These are phyloP conservation scores for Bryconaethiops microstoma DNA, from an alignment of 2,797 vertebrate species.

Conservation along the genomic window DNA sequence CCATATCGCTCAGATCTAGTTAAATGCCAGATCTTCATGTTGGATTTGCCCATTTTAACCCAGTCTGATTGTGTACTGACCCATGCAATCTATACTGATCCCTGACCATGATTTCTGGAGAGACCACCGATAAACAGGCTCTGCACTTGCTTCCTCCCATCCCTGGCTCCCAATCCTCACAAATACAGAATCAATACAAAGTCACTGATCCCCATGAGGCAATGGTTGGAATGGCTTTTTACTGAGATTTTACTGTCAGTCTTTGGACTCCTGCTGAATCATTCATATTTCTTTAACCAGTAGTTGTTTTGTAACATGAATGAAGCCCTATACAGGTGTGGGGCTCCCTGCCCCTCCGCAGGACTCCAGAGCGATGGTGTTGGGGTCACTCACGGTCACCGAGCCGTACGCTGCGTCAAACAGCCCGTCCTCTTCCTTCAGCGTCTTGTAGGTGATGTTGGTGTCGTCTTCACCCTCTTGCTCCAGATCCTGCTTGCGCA, in stretches of 20 bases:
- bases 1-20: too few species aligned
- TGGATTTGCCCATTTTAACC: neutral
- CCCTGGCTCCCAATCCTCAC: neutral
- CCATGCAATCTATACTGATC: neutral
- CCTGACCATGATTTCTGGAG: neutral
- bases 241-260: neutral
- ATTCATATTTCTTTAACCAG: neutral
- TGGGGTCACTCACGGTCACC: slow-evolving; percentile 80
- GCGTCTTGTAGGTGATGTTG: slow-evolving; percentile 89
- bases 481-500: slow-evolving; percentile 81
- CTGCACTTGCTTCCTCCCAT: neutral
- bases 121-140: neutral
- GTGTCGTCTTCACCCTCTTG: slow-evolving; percentile 80
- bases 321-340: slow-evolving; percentile 68
- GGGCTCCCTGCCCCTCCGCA: slow-evolving; percentile 69
- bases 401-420: slow-evolving; percentile 87
- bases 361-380: slow-evolving; percentile 78
- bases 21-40: too few species aligned
- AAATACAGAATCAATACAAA: slow-evolving; percentile 1
- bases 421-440: slow-evolving; percentile 86
- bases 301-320: neutral
- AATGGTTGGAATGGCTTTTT: neutral
- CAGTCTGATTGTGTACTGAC: neutral
- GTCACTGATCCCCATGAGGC: neutral
- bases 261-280: neutral